phyloP scores from a whole-genome alignment of 2,113 vertebrate species.

The Probosciger aterrimus region DNA sequence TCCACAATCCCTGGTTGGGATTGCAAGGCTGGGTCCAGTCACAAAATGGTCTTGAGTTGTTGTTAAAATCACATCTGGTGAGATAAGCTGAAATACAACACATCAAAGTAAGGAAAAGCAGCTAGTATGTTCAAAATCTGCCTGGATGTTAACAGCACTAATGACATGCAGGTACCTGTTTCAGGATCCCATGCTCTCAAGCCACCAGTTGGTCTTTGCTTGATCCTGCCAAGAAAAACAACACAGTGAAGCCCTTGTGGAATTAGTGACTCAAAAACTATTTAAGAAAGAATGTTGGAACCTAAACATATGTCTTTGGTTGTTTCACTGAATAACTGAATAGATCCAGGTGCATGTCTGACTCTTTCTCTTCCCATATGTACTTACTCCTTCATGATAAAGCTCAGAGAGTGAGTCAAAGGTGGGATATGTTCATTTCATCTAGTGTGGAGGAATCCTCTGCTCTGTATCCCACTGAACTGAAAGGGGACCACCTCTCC shows the following conservation, averaged over 20 bases:
- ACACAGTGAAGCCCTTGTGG: not conserved
- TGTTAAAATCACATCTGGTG: conserved; percentile 77
- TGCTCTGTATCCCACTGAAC: not conserved
- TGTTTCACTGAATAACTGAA: not conserved
- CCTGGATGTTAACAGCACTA: not conserved
- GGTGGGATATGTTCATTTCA: not conserved
- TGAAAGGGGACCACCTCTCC: not conserved
- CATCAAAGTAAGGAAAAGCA: not conserved
- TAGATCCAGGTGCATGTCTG: not conserved
- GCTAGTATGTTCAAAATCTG: not conserved
- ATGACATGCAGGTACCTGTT: conserved; percentile 15
- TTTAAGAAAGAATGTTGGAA: not conserved
- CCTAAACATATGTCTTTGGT: not conserved
- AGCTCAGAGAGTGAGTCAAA: not conserved
- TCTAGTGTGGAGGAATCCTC: not conserved
- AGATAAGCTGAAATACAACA: conserved; percentile 73
- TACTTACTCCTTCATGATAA: not conserved
- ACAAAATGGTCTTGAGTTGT: conserved; percentile 70
- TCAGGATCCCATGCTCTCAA: conserved; percentile 29
- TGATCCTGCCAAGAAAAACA: conserved; percentile 20
- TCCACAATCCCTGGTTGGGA: conserved; percentile 56
- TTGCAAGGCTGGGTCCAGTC: conserved; percentile 75
- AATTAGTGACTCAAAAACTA: not conserved
- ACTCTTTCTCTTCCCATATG: not conserved
- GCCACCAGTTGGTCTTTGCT: not conserved